These are phyloP conservation scores for Rachycentron canadum DNA, from an alignment of 2,797 vertebrate species.

Conservation along the genomic window DNA sequence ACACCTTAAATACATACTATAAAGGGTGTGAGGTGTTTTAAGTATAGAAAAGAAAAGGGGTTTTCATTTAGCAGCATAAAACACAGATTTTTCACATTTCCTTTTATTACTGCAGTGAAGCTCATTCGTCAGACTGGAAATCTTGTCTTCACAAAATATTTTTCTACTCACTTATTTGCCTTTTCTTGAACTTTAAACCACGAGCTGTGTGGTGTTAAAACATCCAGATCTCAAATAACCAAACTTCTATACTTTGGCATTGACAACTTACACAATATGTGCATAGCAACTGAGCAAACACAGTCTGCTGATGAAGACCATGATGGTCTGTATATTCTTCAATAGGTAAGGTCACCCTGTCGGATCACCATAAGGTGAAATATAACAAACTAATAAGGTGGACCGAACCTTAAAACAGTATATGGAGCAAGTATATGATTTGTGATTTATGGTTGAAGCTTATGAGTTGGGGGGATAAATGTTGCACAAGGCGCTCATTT, in stretches of 20 bases:
- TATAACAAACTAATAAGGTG: neutral
- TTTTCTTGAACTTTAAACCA: neutral
- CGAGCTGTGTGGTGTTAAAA: neutral
- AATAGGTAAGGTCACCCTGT: neutral
- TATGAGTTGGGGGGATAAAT: slow-evolving; percentile 47
- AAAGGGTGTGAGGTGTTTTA: neutral
- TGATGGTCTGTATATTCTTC: too few relatives aligned
- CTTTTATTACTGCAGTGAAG: neutral
- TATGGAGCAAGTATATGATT: slow-evolving; percentile 14
- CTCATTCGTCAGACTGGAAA: neutral
- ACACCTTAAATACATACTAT: too few relatives aligned
- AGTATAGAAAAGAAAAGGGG: neutral
- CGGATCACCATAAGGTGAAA: neutral
- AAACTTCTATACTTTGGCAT: neutral
- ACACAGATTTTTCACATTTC: neutral
- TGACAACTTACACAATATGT: neutral
- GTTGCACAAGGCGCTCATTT: slow-evolving; percentile 66
- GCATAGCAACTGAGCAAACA: neutral
- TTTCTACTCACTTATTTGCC: neutral
- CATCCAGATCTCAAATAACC: neutral
- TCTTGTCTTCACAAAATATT: neutral
- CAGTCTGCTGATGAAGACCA: neutral
- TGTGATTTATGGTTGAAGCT: slow-evolving; percentile 17
- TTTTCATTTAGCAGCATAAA: neutral
- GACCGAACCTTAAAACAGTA: neutral